Percentiles rank a stretch among this genome's conserved stretches.
These are phyloP conservation scores for Cistogaster globosa DNA, from an alignment of 2,888 invertebrate genomes.

Conservation along the genomic window DNA sequence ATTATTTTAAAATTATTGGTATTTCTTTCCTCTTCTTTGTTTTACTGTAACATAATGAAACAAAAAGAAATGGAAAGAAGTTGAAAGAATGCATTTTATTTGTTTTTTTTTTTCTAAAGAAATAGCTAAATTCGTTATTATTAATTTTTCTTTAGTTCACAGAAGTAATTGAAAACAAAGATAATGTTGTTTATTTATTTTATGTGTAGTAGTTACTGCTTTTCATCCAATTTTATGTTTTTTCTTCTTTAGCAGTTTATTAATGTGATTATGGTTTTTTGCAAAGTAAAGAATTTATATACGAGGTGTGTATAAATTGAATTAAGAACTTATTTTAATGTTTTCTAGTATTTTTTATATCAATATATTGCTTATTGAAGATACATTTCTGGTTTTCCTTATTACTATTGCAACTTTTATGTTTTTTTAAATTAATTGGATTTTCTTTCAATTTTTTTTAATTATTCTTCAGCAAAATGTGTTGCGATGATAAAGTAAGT, in stretches of 20 bases:
- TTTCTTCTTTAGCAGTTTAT: neutral
- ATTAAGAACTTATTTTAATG: no score
- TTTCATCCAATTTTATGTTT: neutral
- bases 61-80: neutral
- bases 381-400: no score
- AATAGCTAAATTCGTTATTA: neutral
- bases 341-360: no score
- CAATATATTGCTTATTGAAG: no score
- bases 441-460: no score
- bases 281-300: no score
- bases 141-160: neutral
- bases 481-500: no score
- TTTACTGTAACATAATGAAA: neutral
- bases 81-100: neutral
- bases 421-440: no score
- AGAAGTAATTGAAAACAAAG: neutral
- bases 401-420: no score
- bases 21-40: neutral
- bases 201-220: neutral
- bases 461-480: no score
- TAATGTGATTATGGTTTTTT: neutral
- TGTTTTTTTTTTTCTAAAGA: neutral
- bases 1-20: conserved; percentile 52
- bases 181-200: neutral
- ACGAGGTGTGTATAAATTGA: no score